These are phyloP conservation scores for Athalia circularis DNA, from an alignment of 2,888 invertebrate species.

Conservation along the genomic window DNA sequence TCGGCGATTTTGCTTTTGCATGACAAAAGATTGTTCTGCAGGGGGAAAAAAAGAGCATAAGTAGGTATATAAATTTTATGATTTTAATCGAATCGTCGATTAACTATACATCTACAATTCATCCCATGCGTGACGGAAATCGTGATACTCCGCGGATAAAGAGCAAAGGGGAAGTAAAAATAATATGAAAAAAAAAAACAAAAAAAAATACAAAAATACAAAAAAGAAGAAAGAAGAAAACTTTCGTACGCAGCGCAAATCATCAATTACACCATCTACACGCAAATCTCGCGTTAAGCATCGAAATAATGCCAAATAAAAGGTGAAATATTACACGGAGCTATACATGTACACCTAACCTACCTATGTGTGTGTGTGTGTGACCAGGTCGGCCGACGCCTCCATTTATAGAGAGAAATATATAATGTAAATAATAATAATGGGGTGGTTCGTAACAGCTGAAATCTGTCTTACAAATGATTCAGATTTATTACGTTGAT, in stretches of 20 bases:
- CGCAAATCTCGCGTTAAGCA: constrained; percentile 35
- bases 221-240: too few species aligned
- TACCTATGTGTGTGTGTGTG: not conserved
- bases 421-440: not conserved
- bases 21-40: too few species aligned
- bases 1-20: too few species aligned
- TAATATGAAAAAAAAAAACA: too few species aligned
- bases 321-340: not conserved
- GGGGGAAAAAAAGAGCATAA: too few species aligned
- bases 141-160: too few species aligned
- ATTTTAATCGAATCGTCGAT: too few species aligned
- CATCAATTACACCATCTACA: constrained; percentile 20
- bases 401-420: not conserved
- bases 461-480: constrained; percentile 52
- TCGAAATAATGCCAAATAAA: constrained; percentile 20
- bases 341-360: not conserved
- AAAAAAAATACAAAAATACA: too few species aligned
- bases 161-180: too few species aligned
- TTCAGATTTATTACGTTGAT: constrained; percentile 57
- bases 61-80: too few species aligned
- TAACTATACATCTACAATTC: too few species aligned
- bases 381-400: not conserved
- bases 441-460: constrained; percentile 32
- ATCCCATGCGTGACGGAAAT: too few species aligned
- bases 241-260: constrained; percentile 12